These are phyloP conservation scores for Sweltsa coloradensis DNA, from an alignment of 1,140 invertebrate species.

Conservation along the genomic window DNA sequence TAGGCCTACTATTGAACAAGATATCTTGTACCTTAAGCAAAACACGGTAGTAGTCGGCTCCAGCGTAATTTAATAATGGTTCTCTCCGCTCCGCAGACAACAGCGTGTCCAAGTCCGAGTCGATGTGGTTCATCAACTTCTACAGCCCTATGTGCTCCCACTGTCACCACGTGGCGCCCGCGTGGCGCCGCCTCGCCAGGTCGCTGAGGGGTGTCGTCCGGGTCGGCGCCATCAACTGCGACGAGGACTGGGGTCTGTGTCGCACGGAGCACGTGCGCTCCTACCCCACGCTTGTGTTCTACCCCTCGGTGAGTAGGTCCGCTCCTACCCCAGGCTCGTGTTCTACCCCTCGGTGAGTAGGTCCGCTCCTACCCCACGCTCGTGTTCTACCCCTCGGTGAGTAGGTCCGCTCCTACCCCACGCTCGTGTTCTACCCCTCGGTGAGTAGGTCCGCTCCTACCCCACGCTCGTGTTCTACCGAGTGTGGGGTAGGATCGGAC, in stretches of 20 bases:
- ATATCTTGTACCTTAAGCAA: background rate
- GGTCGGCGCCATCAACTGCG: slow-evolving; percentile 72
- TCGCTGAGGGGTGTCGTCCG: slow-evolving; percentile 55
- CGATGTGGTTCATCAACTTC: slow-evolving; percentile 74
- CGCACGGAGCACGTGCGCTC: slow-evolving; percentile 45
- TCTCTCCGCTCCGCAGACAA: slow-evolving; percentile 39
- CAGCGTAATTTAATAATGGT: too few relatives aligned
- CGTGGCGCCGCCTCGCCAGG: slow-evolving; percentile 67
- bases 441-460: too few relatives aligned
- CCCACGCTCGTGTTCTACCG: too few relatives aligned
- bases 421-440: too few relatives aligned
- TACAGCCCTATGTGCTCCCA: slow-evolving; percentile 76
- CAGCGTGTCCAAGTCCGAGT: slow-evolving; percentile 45
- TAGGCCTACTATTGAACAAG: background rate
- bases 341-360: too few relatives aligned
- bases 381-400: too few relatives aligned
- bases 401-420: too few relatives aligned
- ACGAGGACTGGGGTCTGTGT: slow-evolving; percentile 61
- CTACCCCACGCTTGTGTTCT: slow-evolving; percentile 58
- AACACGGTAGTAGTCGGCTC: too few relatives aligned
- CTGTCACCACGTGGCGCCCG: slow-evolving; percentile 63
- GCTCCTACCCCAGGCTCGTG: too few relatives aligned
- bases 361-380: too few relatives aligned
- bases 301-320: slow-evolving; percentile 26
- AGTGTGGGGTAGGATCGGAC: too few relatives aligned